Evolutionary conservation across 2,797 vertebrate species (phyloP).

Genomic region (Brachyalestes nurse): DNA sequence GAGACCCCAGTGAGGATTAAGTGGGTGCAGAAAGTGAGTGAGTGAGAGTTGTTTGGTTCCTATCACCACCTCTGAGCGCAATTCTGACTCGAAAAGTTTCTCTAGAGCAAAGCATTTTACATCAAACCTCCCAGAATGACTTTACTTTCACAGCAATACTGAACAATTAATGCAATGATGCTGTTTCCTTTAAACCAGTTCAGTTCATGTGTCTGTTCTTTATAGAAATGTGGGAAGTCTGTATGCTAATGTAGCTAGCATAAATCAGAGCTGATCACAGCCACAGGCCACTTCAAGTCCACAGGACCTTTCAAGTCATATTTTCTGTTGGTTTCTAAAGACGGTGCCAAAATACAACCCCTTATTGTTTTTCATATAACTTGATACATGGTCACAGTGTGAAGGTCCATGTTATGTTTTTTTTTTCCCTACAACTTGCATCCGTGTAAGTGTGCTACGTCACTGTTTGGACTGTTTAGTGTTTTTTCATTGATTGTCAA

Average conservation of each 20-base stretch:
- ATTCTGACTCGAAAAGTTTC: background rate
- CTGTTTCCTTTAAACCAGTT: background rate
- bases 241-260: background rate
- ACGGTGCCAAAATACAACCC: conserved; percentile 1
- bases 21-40: too few species aligned
- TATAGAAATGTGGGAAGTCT: conserved; percentile 1
- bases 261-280: background rate
- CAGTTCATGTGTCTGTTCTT: conserved; percentile 9
- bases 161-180: background rate
- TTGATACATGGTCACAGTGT: background rate
- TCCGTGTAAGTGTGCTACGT: background rate
- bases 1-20: too few species aligned
- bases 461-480: background rate
- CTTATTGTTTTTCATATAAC: conserved; percentile 34
- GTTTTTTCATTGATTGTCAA: conserved; percentile 8
- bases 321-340: background rate
- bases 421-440: background rate
- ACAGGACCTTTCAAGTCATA: too few species aligned
- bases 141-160: background rate
- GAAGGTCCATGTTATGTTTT: background rate
- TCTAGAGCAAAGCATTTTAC: background rate
- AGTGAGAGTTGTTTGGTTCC: background rate
- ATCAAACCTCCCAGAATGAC: background rate
- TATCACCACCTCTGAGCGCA: background rate
- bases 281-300: too few species aligned